Base-by-base conservation (phyloP, 2,888 invertebrate species). In the Myopa testacea region DNA sequence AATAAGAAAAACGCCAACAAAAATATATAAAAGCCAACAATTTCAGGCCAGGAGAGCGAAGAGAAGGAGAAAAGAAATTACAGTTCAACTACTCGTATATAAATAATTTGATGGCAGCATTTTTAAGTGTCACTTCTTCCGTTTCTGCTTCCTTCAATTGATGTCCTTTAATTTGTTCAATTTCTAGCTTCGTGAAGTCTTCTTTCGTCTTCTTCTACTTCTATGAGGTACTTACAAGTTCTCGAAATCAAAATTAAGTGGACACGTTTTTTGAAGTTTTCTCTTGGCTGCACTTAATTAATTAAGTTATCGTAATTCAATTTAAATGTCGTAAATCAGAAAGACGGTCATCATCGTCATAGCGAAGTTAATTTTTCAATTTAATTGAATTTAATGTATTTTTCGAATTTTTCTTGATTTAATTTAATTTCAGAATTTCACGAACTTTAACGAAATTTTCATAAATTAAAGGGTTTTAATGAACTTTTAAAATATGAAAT, bases 141-240 rank as follows among this genome's bases (percentile, higher is more conserved):
- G 60, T 73, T 62, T 34, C 55, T 34, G 52, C 45, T 70, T 50
- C 70, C 55, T 70, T 70, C 52, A 70, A 70, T 70, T 70, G 50
- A 70, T 70, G 70, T 70, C 70, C 26, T 50, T 19, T 52, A 50
- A 70, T 70, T 70, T 70, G 26, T 70, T 34, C 70, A 70, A 26
- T 65, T 38, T 8, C 16, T 12, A 26, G 26, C 38, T 37, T 65
- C 8, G 10, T 16, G 55, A 55, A 55, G 55, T 55, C 10, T 8
- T 6, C 8, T 8, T 40, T 45, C 45, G 10, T 45, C 45, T 6
- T 45, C 45, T 26, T 26, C 26, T 26, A 26, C 26, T 26, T 26
- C 26, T 26, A 26, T 26, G 26, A 26, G 55, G 14, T 12, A 55
- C 10, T 55, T 55, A n/a, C n/a, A 5, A 14, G 16, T n/a, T 55